Percentiles rank a stretch among this genome's conserved stretches.
These are phyloP conservation scores for Butorides virescens DNA, from an alignment of 2,113 vertebrate species.

Conservation along the genomic window DNA sequence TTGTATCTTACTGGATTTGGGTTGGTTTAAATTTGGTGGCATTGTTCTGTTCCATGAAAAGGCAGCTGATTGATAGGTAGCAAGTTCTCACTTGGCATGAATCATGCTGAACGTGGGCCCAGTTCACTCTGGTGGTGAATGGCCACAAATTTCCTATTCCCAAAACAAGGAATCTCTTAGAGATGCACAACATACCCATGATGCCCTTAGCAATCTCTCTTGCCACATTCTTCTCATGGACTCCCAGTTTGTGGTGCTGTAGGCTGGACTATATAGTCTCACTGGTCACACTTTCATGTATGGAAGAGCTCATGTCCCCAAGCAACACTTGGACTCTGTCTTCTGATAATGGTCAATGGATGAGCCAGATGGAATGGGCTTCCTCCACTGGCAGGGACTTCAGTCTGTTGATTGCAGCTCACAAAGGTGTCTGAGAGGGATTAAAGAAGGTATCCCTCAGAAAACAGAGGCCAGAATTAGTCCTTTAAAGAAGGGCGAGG, in stretches of 20 bases:
- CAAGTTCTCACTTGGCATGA: background rate
- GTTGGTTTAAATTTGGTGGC: background rate
- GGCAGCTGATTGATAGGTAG: background rate
- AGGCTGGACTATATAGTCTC: background rate
- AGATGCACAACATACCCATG: background rate
- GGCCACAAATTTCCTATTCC: background rate
- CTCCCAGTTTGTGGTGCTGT: background rate
- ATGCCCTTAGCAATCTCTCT: background rate
- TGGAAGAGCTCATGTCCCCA: background rate
- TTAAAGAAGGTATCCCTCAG: background rate
- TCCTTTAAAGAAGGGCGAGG: background rate
- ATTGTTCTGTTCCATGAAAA: background rate
- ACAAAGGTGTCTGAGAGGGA: background rate
- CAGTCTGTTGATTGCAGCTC: background rate
- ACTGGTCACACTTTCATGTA: background rate
- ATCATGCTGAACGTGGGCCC: background rate
- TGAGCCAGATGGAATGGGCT: background rate
- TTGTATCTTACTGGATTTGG: background rate
- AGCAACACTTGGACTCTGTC: background rate
- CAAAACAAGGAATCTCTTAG: background rate
- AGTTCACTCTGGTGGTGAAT: background rate
- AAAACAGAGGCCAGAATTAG: background rate
- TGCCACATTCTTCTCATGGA: fast-evolving
- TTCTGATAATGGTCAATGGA: background rate
- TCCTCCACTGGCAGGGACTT: background rate